Base-by-base conservation (phyloP, 2,113 vertebrate species). In the Notechis scutatus region DNA sequence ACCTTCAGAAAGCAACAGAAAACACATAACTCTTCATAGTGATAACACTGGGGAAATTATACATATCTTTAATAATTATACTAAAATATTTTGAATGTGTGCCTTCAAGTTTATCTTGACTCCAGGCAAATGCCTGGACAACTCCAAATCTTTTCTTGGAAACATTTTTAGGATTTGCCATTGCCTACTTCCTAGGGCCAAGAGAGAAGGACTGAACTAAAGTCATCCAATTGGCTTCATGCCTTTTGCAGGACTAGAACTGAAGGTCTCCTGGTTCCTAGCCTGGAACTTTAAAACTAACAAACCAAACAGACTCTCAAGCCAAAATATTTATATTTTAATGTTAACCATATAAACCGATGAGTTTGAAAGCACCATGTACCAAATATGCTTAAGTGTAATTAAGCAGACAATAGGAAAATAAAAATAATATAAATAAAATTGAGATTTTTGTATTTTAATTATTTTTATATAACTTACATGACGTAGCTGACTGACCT, bases 401-500 rank as follows among this genome's bases (percentile, higher is more conserved):
- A 24, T 34, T 8, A 34, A 55, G 50, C 5, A 47, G 29, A 14
- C 3, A 88, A 24, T 21, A 57, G 52, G 18, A 39, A 29, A 91
- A 57, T 8, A 45, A 20, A 64, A 0, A 74, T 64, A 94, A 21
- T 85, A n/a, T n/a, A 94, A 92, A 29, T 42, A 0, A n/a, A 94
- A 24, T 90, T 88, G 86, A 91, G 54, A 81, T 9, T 4, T 54
- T 54, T 90, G 39, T 39, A 91, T 18, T 91, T 86, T 93, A 90
- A 91, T 91, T 12, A 64, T 88, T 92, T 85, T 61, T 24, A 93
- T 85, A 29, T 92, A 91, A 56, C 4, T 96, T 93, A 89, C 10
- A 23, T 50, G 4, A 81, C 74, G 39, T 92, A 90, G 86, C 42
- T 4, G 29, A 64, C 94, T 97, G 98, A 99, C 99, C 99, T 98